Conservation (phyloP, 2,888 invertebrate species). For the Hypomecis punctinalis region DNA sequence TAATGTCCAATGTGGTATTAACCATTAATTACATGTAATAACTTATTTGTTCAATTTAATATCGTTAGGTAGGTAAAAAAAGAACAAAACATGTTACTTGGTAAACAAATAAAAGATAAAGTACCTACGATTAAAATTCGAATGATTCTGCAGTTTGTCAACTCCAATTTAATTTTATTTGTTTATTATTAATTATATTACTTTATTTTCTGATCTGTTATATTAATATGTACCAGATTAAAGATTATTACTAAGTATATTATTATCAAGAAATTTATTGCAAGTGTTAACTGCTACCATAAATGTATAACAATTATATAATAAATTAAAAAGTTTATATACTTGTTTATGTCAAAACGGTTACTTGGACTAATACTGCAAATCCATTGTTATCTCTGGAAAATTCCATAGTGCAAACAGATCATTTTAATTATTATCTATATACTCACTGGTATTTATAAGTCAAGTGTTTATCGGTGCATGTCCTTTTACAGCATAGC, state of each 20-base stretch:
- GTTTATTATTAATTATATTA: no score
- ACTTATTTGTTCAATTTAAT: no score
- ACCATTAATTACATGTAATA: no score
- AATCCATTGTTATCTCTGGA: conserved; percentile 30
- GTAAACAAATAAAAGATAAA: no score
- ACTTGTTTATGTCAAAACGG: conserved; percentile 21
- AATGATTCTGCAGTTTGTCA: no score
- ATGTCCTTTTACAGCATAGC: conserved; percentile 12
- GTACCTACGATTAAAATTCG: no score
- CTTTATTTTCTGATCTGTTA: no score
- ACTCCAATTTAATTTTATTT: no score
- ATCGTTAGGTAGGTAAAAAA: no score
- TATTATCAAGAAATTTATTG: conserved; percentile 1
- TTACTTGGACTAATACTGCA: conserved; percentile 10
- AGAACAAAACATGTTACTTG: no score
- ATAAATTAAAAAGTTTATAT: conserved; percentile 19
- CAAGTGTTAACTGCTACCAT: conserved; percentile 6
- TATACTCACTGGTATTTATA: conserved; percentile 2
- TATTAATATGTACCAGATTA: not conserved
- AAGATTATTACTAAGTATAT: not conserved
- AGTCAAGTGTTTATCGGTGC: conserved; percentile 21
- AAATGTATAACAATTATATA: conserved; percentile 1
- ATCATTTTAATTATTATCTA: conserved; percentile 28
- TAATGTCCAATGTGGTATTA: no score
- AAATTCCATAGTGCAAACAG: conserved; percentile 27